Evolutionary conservation across 2,113 vertebrate species (phyloP).

Genomic region (Heterocephalus glaber): DNA sequence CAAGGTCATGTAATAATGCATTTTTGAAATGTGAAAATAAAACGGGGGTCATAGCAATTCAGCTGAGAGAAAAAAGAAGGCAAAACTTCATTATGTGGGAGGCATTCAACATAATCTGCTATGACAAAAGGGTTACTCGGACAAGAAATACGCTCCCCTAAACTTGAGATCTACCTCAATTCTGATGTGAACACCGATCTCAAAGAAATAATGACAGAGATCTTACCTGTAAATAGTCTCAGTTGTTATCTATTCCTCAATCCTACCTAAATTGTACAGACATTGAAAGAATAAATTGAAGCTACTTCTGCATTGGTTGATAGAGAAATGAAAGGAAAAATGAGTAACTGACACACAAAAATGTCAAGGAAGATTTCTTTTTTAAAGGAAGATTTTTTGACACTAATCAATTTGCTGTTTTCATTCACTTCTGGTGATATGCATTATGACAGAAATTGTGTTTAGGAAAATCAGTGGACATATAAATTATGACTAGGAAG

Average conservation of each 20-base stretch:
- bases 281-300: not conserved
- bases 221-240: not conserved
- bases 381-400: slow-evolving; percentile 12
- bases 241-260: not conserved
- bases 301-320: not conserved
- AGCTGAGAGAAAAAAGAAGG: not conserved
- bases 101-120: not conserved
- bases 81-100: not conserved
- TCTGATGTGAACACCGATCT: not conserved
- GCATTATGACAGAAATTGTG: not conserved
- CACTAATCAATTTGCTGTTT: not conserved
- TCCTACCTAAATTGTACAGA: not conserved
- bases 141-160: not conserved
- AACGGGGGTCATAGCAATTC: not conserved
- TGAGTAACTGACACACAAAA: not conserved
- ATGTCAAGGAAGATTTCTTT: not conserved
- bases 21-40: slow-evolving; percentile 44
- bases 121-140: not conserved
- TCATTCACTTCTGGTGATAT: not conserved
- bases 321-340: not conserved
- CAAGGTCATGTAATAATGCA: not conserved
- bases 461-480: slow-evolving; percentile 16
- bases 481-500: slow-evolving; percentile 34
- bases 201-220: not conserved
- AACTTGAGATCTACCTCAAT: not conserved